Conservation (phyloP, 2,888 invertebrate species). For the Amphipoea oculea region DNA sequence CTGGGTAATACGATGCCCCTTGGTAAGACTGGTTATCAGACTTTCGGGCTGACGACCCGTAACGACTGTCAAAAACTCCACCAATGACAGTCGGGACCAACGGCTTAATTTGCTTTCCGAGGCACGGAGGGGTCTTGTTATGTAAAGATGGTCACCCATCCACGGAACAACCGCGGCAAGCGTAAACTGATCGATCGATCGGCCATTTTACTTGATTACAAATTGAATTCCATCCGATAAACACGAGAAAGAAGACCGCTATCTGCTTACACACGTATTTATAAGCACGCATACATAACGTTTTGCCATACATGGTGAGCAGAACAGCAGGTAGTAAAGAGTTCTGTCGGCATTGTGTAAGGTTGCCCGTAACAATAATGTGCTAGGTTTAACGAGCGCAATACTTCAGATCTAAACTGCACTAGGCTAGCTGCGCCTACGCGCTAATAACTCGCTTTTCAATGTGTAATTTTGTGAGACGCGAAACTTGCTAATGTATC, state of each 20-base stretch:
- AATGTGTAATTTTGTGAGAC: slow-evolving; percentile 12
- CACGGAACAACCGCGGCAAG: neutral
- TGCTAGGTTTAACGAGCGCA: slow-evolving; percentile 49
- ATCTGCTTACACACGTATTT: slow-evolving; percentile 24
- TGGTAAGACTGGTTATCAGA: neutral
- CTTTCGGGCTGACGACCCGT: neutral
- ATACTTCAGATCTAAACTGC: slow-evolving; percentile 43
- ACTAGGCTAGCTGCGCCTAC: slow-evolving; percentile 23
- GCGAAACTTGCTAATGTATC: neutral
- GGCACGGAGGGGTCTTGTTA: neutral
- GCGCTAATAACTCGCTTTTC: slow-evolving; percentile 42
- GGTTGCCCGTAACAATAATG: slow-evolving; percentile 48
- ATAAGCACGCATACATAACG: slow-evolving; percentile 27
- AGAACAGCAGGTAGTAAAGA: slow-evolving; percentile 24
- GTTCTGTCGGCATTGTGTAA: slow-evolving; percentile 42
- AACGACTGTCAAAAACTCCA: neutral
- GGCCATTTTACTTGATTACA: neutral
- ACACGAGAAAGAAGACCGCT: slow-evolving; percentile 10
- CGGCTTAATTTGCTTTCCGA: neutral
- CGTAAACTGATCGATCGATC: neutral
- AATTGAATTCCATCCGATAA: slow-evolving; percentile 12
- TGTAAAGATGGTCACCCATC: neutral
- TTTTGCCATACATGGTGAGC: slow-evolving; percentile 45
- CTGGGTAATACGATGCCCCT: neutral
- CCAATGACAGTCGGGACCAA: neutral